Percentiles rank a stretch among this genome's conserved stretches.
Conservation (phyloP, 92 coral and sea anemone species). For the Palythoa grandis region DNA sequence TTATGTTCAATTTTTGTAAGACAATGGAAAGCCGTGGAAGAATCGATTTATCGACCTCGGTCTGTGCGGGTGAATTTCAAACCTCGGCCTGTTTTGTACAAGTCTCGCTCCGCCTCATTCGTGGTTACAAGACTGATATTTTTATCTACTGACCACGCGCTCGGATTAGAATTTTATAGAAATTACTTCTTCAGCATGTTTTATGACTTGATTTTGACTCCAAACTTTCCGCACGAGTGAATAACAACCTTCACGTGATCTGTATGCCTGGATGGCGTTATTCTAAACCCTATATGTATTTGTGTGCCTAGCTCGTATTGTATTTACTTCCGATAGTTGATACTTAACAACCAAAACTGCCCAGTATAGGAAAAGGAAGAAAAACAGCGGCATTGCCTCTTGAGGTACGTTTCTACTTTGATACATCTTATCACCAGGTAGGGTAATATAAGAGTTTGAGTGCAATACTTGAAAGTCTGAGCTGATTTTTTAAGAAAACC, state of each 20-base stretch:
- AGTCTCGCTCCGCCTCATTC: too few species aligned
- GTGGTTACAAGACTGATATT: too few species aligned
- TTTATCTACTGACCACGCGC: too few species aligned
- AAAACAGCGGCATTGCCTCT: not conserved
- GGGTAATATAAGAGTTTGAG: not conserved
- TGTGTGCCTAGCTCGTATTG: not conserved
- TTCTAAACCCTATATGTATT: not conserved
- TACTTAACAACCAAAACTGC: not conserved
- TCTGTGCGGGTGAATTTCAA: too few species aligned
- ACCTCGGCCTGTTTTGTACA: too few species aligned
- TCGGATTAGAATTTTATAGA: not conserved
- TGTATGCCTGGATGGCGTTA: conserved; percentile 12
- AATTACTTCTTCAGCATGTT: not conserved
- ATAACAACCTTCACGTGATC: conserved; percentile 30
- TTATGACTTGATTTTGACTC: not conserved
- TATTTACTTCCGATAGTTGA: not conserved
- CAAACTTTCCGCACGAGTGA: conserved; percentile 28
- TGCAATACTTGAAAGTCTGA: not conserved
- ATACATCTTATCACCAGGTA: not conserved
- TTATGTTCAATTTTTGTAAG: too few species aligned
- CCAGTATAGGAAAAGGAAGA: not conserved
- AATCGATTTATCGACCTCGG: too few species aligned
- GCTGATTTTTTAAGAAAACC: not conserved
- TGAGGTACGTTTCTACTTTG: conserved; percentile 4
- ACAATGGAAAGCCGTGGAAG: too few species aligned